Base-by-base conservation (phyloP, 2,888 invertebrate species). In the Blomia tropicalis region DNA sequence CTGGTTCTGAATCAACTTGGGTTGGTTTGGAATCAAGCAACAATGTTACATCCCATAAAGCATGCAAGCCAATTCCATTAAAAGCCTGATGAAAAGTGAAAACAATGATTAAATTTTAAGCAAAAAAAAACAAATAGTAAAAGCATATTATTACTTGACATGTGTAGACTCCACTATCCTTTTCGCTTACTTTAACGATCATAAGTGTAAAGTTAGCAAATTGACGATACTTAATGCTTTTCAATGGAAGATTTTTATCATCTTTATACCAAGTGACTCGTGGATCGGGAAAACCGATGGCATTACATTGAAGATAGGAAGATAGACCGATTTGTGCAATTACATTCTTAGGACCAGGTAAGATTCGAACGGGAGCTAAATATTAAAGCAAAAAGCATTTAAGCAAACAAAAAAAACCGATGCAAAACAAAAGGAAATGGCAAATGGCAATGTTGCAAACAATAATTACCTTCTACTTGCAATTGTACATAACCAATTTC, bases 141-240 rank as follows among this genome's bases (percentile, higher is more conserved):
- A 58, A 32, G 31, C 29, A 31, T 2, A 23, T n/a, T n/a, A n/a
- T 22, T 47, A 60, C 61, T 22, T 86, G 84, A 71, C 93, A 93
- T 4, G 83, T 84, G 75, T 93, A 93, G 58, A 83, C 79, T 3
- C 91, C 92, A 60, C 88, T 79, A 70, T 84, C 84, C 4, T 81
- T 79, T 23, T 83, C 70, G 36, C 80, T 78, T 17, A 91, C 81
- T 1, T 80, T 76, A 60, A 82, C 78, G 70, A 93, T 85, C 64
- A 82, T 78, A 53, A 93, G 77, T 1, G 84, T 81, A 73, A 82
- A 82, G 69, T 84, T 87, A 60, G 81, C 77, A 65, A 82, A 79
- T 66, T 84, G 83, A 71, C 87, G 84, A 72, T 81, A 85, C 60
- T 79, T 75, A 19, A 78, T 76, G 65, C 82, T 82, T 68, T 79